Evolutionary conservation across 2,888 invertebrate species (phyloP).

Genomic region (Caenorhabditis parvicauda): DNA sequence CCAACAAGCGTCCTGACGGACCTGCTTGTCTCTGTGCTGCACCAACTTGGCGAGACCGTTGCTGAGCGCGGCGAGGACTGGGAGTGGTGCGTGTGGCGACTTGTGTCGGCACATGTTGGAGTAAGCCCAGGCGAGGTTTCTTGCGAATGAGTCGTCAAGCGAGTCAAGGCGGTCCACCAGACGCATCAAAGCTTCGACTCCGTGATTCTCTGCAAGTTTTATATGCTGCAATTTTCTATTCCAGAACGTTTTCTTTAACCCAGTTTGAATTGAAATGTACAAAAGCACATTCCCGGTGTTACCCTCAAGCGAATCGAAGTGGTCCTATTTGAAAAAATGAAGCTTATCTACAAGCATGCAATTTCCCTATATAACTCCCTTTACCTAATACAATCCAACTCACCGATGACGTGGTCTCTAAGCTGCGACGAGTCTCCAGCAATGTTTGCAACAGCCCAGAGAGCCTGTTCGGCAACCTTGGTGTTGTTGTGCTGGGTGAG

Average conservation of each 20-base stretch:
- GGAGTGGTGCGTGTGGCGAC: conserved; percentile 72
- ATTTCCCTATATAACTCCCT: not conserved
- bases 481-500: conserved; percentile 73
- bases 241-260: no score
- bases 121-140: conserved; percentile 76
- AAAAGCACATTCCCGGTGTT: no score
- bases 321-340: not conserved
- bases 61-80: conserved; percentile 33
- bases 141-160: conserved; percentile 36
- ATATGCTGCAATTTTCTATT: not conserved
- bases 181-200: conserved; percentile 77
- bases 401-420: conserved; percentile 81
- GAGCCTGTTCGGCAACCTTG: conserved; percentile 77
- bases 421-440: conserved; percentile 75
- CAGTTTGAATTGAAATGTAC: no score
- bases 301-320: no score
- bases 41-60: conserved; percentile 30
- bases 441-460: conserved; percentile 91
- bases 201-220: conserved; percentile 71
- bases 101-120: conserved; percentile 96
- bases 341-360: not conserved
- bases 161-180: conserved; percentile 72
- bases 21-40: conserved; percentile 40
- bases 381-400: no score
- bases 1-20: conserved; percentile 59